Evolutionary conservation across 2,797 vertebrate species (phyloP).

Genomic region (Gephyroberyx darwinii): DNA sequence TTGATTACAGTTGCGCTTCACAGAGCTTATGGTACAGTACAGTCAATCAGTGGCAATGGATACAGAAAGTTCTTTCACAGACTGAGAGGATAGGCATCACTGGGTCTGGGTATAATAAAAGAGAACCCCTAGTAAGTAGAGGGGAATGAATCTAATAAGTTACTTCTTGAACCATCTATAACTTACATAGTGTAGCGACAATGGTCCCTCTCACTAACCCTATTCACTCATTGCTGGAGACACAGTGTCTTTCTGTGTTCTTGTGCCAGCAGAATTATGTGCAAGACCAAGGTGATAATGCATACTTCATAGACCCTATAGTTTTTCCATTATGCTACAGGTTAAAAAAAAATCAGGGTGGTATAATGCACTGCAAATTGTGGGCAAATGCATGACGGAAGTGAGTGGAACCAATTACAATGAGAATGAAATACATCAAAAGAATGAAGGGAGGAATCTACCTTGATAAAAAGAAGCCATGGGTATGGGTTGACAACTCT

Average conservation of each 20-base stretch:
- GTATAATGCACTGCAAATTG: conserved; percentile 76
- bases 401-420: conserved; percentile 80
- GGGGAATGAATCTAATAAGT: conserved; percentile 43
- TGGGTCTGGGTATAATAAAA: conserved; percentile 9
- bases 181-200: conserved; percentile 33
- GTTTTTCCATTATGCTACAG: conserved; percentile 73
- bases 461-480: conserved; percentile 69
- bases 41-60: neutral
- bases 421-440: conserved; percentile 77
- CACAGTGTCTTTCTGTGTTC: conserved; percentile 49
- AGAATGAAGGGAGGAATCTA: conserved; percentile 69
- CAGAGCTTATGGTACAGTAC: conserved; percentile 9
- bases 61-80: conserved; percentile 12
- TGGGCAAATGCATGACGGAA: conserved; percentile 75
- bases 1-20: conserved; percentile 43
- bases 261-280: conserved; percentile 63
- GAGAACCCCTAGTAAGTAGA: conserved; percentile 10
- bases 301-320: conserved; percentile 66
- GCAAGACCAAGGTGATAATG: conserved; percentile 75
- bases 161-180: conserved; percentile 28
- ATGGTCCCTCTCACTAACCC: conserved; percentile 42
- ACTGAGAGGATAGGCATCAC: neutral
- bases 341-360: conserved; percentile 72
- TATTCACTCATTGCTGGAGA: conserved; percentile 43
- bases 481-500: conserved; percentile 56